Evolutionary conservation across 1,140 invertebrate genomes (phyloP).

Genomic region (Cherax destructor): DNA sequence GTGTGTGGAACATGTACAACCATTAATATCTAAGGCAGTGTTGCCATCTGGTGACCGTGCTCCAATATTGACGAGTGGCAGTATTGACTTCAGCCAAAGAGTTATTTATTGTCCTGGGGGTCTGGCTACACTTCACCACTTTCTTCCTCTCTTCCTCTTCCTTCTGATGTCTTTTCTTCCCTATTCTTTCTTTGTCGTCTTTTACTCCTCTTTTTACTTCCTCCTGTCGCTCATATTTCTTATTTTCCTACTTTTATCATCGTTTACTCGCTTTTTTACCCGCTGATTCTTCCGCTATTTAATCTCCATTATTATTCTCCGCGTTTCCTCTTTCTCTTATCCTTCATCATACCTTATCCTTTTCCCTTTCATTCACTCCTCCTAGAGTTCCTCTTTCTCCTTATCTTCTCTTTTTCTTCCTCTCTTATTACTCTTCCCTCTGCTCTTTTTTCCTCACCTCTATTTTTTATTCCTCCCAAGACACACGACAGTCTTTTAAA

Average conservation of each 20-base stretch:
- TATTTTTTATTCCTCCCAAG: background rate
- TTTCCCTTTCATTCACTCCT: background rate
- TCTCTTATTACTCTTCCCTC: background rate
- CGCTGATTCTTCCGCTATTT: background rate
- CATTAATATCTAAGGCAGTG: conserved; percentile 25
- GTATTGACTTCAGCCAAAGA: conserved; percentile 6
- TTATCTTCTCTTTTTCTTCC: background rate
- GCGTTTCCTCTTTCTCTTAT: background rate
- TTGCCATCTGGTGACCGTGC: background rate
- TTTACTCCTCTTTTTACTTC: background rate
- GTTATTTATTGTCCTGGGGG: conserved; percentile 16
- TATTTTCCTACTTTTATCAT: background rate
- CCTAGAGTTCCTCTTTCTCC: background rate
- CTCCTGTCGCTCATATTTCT: background rate
- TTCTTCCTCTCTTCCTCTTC: no score
- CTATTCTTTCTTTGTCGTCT: no score
- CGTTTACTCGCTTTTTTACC: background rate
- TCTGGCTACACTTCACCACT: no score
- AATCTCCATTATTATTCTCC: background rate
- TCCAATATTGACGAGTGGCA: conserved; percentile 29
- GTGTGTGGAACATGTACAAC: background rate
- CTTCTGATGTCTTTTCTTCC: no score
- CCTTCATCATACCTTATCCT: background rate
- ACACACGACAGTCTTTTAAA: no score
- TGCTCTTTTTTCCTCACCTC: background rate